Evolutionary conservation across 2,888 invertebrate genomes (phyloP).

Genomic region (Hirtodrosophila histrioides): DNA sequence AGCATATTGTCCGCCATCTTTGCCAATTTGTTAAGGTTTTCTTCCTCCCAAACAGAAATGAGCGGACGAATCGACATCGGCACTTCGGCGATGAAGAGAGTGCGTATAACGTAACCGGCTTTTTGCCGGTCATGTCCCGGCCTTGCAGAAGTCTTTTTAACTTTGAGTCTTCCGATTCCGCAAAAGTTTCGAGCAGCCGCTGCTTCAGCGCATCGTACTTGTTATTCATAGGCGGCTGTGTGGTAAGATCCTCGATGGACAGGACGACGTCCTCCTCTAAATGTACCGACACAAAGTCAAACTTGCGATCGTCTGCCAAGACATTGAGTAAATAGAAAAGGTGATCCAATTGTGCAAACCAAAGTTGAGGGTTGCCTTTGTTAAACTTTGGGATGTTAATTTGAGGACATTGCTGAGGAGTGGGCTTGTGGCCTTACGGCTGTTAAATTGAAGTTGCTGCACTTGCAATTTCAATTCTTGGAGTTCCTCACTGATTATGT

Average conservation of each 20-base stretch:
- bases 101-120: neutral
- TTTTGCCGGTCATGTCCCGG: neutral
- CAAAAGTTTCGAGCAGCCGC: constrained; percentile 2
- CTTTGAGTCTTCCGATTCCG: constrained; percentile 4
- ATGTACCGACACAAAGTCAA: neutral
- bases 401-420: neutral
- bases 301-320: no score
- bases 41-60: constrained; percentile 8
- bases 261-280: neutral
- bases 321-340: neutral
- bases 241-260: constrained; percentile 1
- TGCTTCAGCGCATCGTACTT: constrained; percentile 4
- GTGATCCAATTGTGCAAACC: constrained; percentile 12
- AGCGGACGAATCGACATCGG: constrained; percentile 6
- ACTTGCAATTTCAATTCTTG: neutral
- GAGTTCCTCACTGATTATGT: neutral
- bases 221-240: neutral
- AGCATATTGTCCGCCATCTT: constrained; percentile 14
- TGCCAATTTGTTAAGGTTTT: constrained; percentile 2
- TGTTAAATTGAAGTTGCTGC: neutral
- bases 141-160: no score
- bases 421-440: no score
- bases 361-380: neutral
- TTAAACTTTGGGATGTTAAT: neutral
- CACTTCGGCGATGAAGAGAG: constrained; percentile 37